Conservation (phyloP, 2,797 vertebrate species). For the Microctenopoma steveboyesi region DNA sequence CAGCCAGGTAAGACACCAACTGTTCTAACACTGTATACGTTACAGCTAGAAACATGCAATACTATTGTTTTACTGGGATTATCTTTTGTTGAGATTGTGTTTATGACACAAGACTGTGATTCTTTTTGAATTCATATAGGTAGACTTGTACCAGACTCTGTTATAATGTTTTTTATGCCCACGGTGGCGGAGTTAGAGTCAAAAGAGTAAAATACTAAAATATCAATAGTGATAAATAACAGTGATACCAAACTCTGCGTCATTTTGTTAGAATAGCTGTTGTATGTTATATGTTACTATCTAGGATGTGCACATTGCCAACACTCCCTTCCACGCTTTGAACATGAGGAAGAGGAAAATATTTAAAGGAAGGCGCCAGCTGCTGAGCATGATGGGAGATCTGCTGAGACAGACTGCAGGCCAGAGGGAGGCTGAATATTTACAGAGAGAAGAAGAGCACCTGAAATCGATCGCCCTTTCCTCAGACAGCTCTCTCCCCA, state of each 20-base stretch:
- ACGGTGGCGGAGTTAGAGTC: too few species aligned
- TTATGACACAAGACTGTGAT: too few species aligned
- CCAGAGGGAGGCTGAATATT: slow-evolving; percentile 62
- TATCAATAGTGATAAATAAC: too few species aligned
- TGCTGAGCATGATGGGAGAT: slow-evolving; percentile 82
- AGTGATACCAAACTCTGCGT: too few species aligned
- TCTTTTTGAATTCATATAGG: too few species aligned
- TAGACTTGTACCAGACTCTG: too few species aligned
- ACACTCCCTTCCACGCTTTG: slow-evolving; percentile 82
- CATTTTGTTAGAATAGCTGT: neutral
- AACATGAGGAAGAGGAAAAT: slow-evolving; percentile 74
- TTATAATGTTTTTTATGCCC: too few species aligned
- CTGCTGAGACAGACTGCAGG: slow-evolving; percentile 67
- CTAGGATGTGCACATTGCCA: slow-evolving; percentile 82
- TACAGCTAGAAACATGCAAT: neutral
- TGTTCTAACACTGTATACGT: neutral
- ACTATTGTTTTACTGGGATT: neutral
- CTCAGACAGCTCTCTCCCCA: neutral
- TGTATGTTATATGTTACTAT: neutral
- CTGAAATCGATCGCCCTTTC: neutral
- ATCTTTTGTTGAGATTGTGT: neutral
- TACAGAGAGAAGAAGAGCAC: slow-evolving; percentile 60
- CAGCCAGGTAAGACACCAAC: slow-evolving; percentile 80
- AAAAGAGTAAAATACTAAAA: too few species aligned
- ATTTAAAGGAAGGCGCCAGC: slow-evolving; percentile 67